Conservation (phyloP, 2,888 invertebrate species). For the Apodemia mormo region DNA sequence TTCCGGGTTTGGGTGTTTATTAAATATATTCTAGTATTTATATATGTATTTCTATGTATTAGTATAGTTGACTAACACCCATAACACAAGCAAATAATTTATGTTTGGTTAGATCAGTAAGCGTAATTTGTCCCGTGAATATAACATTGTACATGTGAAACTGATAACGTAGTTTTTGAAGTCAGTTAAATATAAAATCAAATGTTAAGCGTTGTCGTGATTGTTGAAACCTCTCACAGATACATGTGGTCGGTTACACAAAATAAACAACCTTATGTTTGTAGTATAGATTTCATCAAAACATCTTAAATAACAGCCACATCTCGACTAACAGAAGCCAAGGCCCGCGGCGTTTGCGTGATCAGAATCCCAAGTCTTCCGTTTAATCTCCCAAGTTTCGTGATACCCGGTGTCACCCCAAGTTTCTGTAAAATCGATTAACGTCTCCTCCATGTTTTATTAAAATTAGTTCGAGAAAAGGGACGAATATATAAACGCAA, state of each 20-base stretch:
- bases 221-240: neutral
- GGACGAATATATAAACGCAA: neutral
- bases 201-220: too few species aligned
- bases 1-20: too few species aligned
- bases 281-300: neutral
- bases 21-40: too few species aligned
- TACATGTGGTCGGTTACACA: neutral
- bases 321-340: neutral
- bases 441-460: slow-evolving; percentile 21
- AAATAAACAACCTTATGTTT: neutral
- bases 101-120: too few species aligned
- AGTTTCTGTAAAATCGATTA: slow-evolving; percentile 32
- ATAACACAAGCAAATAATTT: too few species aligned
- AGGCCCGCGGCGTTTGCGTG: slow-evolving; percentile 34
- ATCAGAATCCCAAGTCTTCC: slow-evolving; percentile 37
- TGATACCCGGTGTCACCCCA: slow-evolving; percentile 29
- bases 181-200: too few species aligned
- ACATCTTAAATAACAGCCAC: slow-evolving; percentile 3
- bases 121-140: too few species aligned
- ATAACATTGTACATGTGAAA: too few species aligned
- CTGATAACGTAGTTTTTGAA: too few species aligned
- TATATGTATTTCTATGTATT: too few species aligned
- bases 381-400: slow-evolving; percentile 32
- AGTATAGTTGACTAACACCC: too few species aligned
- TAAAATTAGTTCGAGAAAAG: slow-evolving; percentile 22